Evolutionary conservation across 2,797 vertebrate species (phyloP).

Genomic region (Eremophila alpestris): DNA sequence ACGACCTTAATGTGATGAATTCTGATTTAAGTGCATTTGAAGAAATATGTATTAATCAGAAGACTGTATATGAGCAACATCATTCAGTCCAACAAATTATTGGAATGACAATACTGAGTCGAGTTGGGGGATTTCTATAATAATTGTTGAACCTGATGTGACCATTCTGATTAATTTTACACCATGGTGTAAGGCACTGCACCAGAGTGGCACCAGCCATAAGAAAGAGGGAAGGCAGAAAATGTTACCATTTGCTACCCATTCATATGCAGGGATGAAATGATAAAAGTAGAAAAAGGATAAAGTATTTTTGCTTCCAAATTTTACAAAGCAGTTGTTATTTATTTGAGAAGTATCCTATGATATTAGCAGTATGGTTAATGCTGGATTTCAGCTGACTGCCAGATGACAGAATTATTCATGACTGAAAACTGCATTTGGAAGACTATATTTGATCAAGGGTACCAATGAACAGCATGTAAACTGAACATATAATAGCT

Average conservation of each 20-base stretch:
- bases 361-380: background rate
- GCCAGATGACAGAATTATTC: background rate
- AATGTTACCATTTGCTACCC: background rate
- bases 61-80: background rate
- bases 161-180: background rate
- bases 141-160: background rate
- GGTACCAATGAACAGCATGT: background rate
- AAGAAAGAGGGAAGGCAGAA: background rate
- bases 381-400: background rate
- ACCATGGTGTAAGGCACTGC: background rate
- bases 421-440: background rate
- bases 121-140: background rate
- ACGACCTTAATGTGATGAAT: background rate
- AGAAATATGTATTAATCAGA: background rate
- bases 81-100: background rate
- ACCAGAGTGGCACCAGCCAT: background rate
- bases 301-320: background rate
- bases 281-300: background rate
- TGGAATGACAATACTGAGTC: background rate
- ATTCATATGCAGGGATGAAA: background rate
- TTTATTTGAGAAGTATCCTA: background rate
- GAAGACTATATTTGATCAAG: background rate
- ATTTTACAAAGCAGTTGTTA: background rate
- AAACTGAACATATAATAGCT: background rate
- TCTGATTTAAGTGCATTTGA: constrained; percentile 15